Evolutionary conservation across 2,113 vertebrate species (phyloP), one percentile per base, ranked within the genome.

Genomic region (Cheilinus undulatus): DNA sequence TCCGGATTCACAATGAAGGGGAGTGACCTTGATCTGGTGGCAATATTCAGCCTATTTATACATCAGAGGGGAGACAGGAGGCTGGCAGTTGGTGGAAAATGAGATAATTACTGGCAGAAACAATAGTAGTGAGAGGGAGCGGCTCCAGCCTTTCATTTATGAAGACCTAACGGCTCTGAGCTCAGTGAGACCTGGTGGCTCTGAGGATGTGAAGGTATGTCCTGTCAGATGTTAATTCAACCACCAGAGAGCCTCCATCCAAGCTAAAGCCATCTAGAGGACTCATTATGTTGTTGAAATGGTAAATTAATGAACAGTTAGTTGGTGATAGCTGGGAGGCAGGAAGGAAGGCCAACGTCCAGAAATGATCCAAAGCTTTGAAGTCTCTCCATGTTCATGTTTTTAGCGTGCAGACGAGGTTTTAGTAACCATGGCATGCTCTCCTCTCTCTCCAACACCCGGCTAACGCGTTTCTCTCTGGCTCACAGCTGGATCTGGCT

Each of bases 251-350:
- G 63, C 34, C 63, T 48, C 70, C 19, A 64, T 78, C 46, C 61
- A 69, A 68, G 73, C 63, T 76, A 88, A 88, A 72, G 74, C 69
- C 83, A 86, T 75, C 42, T 62, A 61, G 63, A 51, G 45, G 69
- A 19, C 62, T 86, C 76, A 73, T 89, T 87, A 78, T 24, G 12
- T 24, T 40, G 80, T 36, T 70, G 69, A 71, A 86, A 88, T 68
- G 66, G 83, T 74, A 87, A 88, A 87, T 90, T 89, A 90, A 64
- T 34, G 43, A 78, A 74, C 76, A 81, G 84, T 79, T 82, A 85
- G 45, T 69, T 48, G 22, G 61, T 78, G 79, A 83, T 60, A 69
- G 69, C 84, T 82, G 2, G 7, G 56, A 78, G 77, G 52, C 63
- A 51, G 32, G 58, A 72, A 63, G 53, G 43, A 71, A 73, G 64